Evolutionary conservation across 2,888 invertebrate genomes (phyloP).

Genomic region (Blastobasis lacticolella): DNA sequence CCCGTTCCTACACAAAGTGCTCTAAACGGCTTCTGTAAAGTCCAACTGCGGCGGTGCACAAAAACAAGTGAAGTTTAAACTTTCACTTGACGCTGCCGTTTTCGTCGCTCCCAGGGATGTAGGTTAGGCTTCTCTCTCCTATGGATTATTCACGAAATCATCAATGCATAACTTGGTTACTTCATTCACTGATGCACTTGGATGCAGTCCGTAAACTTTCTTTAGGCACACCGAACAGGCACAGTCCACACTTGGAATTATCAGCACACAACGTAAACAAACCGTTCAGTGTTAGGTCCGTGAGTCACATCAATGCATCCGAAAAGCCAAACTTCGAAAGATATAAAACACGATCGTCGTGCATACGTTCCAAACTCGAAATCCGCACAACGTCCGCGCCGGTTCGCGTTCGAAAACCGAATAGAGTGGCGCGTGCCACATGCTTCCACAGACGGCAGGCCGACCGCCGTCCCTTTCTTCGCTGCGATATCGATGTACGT

Average conservation of each 20-base stretch:
- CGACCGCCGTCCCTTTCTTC: constrained; percentile 55
- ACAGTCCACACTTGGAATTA: constrained; percentile 22
- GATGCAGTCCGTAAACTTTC: constrained; percentile 23
- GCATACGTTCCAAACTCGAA: constrained; percentile 31
- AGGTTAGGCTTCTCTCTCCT: constrained; percentile 49
- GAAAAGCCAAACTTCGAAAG: constrained; percentile 26
- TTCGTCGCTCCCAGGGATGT: constrained; percentile 43
- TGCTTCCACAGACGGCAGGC: constrained; percentile 40
- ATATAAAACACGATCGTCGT: constrained; percentile 57
- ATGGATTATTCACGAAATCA: constrained; percentile 38
- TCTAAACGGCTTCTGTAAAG: constrained; percentile 31
- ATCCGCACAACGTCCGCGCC: constrained; percentile 40
- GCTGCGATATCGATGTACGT: constrained; percentile 22
- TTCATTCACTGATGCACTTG: constrained; percentile 21
- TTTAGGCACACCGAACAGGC: constrained; percentile 19
- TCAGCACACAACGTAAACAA: constrained; percentile 13
- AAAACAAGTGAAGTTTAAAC: constrained; percentile 47
- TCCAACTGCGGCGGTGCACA: constrained; percentile 31
- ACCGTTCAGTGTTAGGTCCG: constrained; percentile 8
- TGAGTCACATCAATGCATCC: background rate
- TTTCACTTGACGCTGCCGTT: constrained; percentile 58
- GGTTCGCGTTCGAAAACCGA: constrained; percentile 57
- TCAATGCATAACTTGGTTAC: constrained; percentile 27
- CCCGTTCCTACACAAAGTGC: constrained; percentile 22
- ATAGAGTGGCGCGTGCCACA: constrained; percentile 70